These are phyloP conservation scores for Cetonia aurata DNA, from an alignment of 2,888 invertebrate species.

Conservation along the genomic window DNA sequence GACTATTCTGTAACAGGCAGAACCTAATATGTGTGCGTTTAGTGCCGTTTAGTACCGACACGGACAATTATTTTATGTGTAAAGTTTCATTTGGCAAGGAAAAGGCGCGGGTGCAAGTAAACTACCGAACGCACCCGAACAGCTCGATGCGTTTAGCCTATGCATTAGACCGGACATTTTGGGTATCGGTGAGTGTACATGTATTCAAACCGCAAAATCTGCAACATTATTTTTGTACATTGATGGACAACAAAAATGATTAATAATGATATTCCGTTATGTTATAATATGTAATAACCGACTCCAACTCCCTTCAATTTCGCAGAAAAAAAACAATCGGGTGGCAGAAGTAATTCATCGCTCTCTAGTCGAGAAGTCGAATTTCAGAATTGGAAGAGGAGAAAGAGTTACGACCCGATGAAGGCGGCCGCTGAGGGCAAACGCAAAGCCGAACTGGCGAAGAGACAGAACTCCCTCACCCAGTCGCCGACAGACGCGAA, in stretches of 20 bases:
- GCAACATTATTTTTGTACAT: too few relatives aligned
- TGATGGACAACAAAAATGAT: neutral
- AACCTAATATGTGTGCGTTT: neutral
- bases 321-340: conserved; percentile 69
- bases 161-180: too few relatives aligned
- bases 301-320: neutral
- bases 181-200: too few relatives aligned
- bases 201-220: too few relatives aligned
- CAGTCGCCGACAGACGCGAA: conserved; percentile 62
- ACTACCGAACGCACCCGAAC: too few relatives aligned
- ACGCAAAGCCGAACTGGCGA: conserved; percentile 72
- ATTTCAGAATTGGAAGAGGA: conserved; percentile 95
- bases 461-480: conserved; percentile 63
- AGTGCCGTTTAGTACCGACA: too few relatives aligned
- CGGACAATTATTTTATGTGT: too few relatives aligned
- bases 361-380: conserved; percentile 84
- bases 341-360: conserved; percentile 77
- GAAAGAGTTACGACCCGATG: conserved; percentile 96
- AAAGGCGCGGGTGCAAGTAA: too few relatives aligned
- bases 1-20: neutral
- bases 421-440: conserved; percentile 92
- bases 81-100: too few relatives aligned
- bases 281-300: neutral
- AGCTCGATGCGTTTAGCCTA: too few relatives aligned
- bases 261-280: neutral